Evolutionary conservation across 2,888 invertebrate genomes (phyloP).

Genomic region (Carabus problematicus): DNA sequence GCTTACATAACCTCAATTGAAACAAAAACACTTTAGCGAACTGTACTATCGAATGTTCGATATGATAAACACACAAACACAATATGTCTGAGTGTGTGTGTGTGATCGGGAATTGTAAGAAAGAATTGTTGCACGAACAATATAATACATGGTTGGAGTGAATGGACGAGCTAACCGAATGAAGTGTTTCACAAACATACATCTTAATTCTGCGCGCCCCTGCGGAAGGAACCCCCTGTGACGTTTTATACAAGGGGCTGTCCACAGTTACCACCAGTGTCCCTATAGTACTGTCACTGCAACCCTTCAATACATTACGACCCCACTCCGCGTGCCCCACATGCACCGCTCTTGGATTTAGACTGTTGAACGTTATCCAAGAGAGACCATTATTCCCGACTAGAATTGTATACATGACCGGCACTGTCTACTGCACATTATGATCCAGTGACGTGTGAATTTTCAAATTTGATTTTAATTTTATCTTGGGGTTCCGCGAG

Average conservation of each 20-base stretch:
- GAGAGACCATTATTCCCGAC: not conserved
- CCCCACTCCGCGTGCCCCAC: not conserved
- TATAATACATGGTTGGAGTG: slow-evolving; percentile 3
- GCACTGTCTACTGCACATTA: not conserved
- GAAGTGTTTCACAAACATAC: slow-evolving; percentile 37
- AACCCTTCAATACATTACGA: slow-evolving; percentile 24
- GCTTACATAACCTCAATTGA: too few species aligned
- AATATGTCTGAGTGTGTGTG: too few species aligned
- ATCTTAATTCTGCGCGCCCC: slow-evolving; percentile 27
- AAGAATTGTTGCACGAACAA: slow-evolving; percentile 1
- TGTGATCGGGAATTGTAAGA: too few species aligned
- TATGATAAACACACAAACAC: too few species aligned
- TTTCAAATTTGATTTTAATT: slow-evolving; percentile 34
- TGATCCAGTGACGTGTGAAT: slow-evolving; percentile 27
- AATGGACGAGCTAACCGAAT: slow-evolving; percentile 33
- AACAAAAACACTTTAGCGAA: too few species aligned
- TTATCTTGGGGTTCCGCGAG: slow-evolving; percentile 4
- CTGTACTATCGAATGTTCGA: too few species aligned
- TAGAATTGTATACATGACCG: too few species aligned
- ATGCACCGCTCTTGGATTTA: slow-evolving; percentile 10
- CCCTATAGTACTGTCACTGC: not conserved
- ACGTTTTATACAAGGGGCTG: slow-evolving; percentile 2
- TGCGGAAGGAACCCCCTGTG: not conserved
- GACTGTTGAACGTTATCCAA: slow-evolving; percentile 19
- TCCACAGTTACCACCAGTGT: slow-evolving; percentile 16